Evolutionary conservation across 2,797 vertebrate genomes (phyloP), one percentile per base, ranked within the genome.

Genomic region (Intellagama lesueurii): DNA sequence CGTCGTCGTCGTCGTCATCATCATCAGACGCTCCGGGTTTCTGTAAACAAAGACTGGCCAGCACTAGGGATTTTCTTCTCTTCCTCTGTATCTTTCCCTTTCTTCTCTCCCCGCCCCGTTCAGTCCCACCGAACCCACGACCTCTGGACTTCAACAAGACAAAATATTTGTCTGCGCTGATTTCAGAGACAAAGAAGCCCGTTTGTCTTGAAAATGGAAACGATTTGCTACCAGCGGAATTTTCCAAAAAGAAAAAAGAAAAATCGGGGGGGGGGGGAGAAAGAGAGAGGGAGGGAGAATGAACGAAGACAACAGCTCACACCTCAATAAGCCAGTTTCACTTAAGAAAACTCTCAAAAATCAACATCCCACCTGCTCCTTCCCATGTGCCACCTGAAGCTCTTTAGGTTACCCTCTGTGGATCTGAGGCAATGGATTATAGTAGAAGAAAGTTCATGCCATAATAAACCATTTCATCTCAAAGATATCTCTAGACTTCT

Each of bases 161-260:
- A 85, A 76, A 89, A 86, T 89, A 76, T 89, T 89, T 89, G 88
- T 17, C 56, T 40, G 30, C 16, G 70, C 83, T 86, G 88, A 86
- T 85, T 49, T 86, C 78, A 86, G 88, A 86, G 52, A 75, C 88
- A 86, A 86, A 83, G 69, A 81, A 66, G 22, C 16, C 52, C 17
- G 32, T n/a, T 47, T 69, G 32, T 77, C 64, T 16, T 60, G 70
- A 1, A 22, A 82, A 32, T 16, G 7, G 77, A 56, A 66, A 70
- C 4, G 17, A 79, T 32, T 11, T 75, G 9, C 28, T 24, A 28
- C 30, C 22, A 81, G 49, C 64, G 83, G 78, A 81, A 78, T 81
- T 73, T 75, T 81, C 83, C 79, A 81, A 81, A 73, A 49, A 11
- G 60, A 60, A 84, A 47, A 1, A 72, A 64, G 22, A 0, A 7